Evolutionary conservation across 2,888 invertebrate species (phyloP).

Genomic region (Lepetodrilus schrolli): DNA sequence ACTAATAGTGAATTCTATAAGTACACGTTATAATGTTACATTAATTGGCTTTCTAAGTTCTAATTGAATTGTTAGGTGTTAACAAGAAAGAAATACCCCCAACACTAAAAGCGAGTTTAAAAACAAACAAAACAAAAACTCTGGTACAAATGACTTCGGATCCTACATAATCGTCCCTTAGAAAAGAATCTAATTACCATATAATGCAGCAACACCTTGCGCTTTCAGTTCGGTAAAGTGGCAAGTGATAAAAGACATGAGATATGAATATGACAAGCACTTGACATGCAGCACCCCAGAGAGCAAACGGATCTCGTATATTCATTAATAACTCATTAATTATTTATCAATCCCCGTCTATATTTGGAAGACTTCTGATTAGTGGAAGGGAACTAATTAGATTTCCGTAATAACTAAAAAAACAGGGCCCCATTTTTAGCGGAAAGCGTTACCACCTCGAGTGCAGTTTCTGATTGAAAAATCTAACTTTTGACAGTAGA

Average conservation of each 20-base stretch:
- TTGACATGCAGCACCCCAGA: conserved; percentile 2
- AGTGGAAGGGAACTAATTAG: conserved; percentile 12
- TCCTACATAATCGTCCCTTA: too few species aligned
- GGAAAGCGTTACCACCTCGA: conserved; percentile 2
- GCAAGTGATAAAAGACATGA: conserved; percentile 1
- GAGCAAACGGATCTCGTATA: neutral
- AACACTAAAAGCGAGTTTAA: too few species aligned
- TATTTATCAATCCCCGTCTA: conserved; percentile 19
- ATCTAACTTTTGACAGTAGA: neutral
- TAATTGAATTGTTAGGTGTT: too few species aligned
- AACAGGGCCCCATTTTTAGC: neutral
- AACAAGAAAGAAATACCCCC: too few species aligned
- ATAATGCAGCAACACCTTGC: too few species aligned
- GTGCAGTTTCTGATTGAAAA: conserved; percentile 8
- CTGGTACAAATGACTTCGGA: too few species aligned
- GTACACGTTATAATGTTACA: too few species aligned
- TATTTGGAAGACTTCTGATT: conserved; percentile 15
- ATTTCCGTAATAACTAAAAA: conserved; percentile 1
- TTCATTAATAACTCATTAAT: conserved; percentile 25
- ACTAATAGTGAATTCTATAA: too few species aligned
- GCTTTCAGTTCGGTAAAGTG: too few species aligned
- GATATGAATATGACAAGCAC: neutral
- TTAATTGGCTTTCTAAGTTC: too few species aligned
- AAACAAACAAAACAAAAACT: too few species aligned
- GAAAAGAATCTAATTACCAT: too few species aligned